Evolutionary conservation across 2,113 vertebrate genomes (phyloP), one percentile per base, ranked within the genome.

Genomic region (Xyrauchen texanus): DNA sequence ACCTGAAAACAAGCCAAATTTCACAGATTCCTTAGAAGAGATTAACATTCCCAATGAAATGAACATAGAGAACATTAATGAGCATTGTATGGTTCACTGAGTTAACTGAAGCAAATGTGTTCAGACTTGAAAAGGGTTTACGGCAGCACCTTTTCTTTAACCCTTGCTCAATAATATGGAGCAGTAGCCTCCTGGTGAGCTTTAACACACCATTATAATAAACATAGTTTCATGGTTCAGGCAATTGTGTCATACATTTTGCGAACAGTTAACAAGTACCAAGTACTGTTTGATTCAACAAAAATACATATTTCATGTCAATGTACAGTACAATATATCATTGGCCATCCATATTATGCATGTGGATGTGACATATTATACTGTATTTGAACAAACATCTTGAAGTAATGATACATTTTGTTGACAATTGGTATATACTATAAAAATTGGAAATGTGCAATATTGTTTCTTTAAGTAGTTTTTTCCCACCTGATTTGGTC

Each of bases 11-110:
- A 34, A 34, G 21, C 21, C 21, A 34, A 34, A 34, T 34, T 34
- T 34, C 21, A 34, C 21, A 34, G 21, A 34, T 34, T 34, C 10
- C 7, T 53, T 12, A 42, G 6, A 13, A 65, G 8, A 69, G 68
- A 16, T 55, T 69, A 55, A 42, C 68, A 69, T 69, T 69, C 68
- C 49, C 12, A 10, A 42, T 55, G 11, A 69, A 42, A 69, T 55
- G 15, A 68, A 68, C 9, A 42, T 42, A 69, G 12, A 55, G 51
- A 69, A 44, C 42, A 8, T 55, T 42, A 53, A 69, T 52, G 21
- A 69, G 1, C 11, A 69, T 13, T n/a, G 12, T 47, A 68, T 21
- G 9, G 15, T 51, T 45, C 8, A 51, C 13, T 67, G 45, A 67
- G 13, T 10, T 47, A 0, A 68, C 47, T 42, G 49, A 70, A 44